Evolutionary conservation across 2,797 vertebrate species (phyloP).

Genomic region (Clangula hyemalis): DNA sequence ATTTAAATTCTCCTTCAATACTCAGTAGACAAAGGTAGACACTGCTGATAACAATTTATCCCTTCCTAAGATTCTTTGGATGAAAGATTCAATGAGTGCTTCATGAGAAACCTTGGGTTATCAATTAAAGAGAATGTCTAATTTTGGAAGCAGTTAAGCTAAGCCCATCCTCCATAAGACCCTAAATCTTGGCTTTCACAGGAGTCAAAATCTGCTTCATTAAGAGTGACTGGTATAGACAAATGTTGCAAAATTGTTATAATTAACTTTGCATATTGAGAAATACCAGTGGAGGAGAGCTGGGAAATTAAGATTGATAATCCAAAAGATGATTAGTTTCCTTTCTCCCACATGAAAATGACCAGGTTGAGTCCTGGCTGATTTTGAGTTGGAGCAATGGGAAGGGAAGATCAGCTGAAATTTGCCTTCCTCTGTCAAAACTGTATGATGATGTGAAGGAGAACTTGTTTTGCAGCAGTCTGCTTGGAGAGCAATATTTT

Average conservation of each 20-base stretch:
- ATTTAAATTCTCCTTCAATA: neutral
- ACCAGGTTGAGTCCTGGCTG: neutral
- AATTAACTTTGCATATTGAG: neutral
- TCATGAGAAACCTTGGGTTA: neutral
- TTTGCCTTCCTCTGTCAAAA: neutral
- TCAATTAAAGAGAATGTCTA: neutral
- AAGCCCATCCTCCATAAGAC: neutral
- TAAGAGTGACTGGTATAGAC: neutral
- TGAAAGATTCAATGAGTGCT: neutral
- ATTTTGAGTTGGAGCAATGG: neutral
- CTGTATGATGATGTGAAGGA: neutral
- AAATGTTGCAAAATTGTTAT: neutral
- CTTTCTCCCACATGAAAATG: neutral
- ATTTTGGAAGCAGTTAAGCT: neutral
- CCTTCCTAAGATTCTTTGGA: neutral
- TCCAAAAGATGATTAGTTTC: neutral
- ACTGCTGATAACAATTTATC: neutral
- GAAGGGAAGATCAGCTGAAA: neutral
- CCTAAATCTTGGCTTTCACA: neutral
- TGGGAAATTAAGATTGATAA: neutral
- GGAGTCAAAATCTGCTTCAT: neutral
- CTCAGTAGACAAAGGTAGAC: neutral
- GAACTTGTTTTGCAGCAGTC: neutral
- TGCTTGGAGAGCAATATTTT: neutral
- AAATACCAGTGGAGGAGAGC: neutral